phyloP scores from a whole-genome alignment of 2,113 vertebrate species.

The Chrysochloris asiatica region DNA sequence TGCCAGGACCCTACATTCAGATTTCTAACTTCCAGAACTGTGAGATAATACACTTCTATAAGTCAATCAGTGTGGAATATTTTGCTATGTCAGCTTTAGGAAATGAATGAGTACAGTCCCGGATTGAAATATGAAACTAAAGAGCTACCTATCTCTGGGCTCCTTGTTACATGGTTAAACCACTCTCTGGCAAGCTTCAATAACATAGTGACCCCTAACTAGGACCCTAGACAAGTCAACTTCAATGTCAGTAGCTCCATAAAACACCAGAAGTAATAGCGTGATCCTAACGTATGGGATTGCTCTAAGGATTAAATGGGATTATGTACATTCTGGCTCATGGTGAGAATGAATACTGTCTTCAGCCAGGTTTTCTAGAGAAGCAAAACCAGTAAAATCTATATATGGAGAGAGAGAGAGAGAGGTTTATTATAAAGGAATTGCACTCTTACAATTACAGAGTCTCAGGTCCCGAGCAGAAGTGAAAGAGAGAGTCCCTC shows the following conservation, averaged over 20 bases:
- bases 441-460: too few species aligned
- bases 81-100: not conserved
- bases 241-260: not conserved
- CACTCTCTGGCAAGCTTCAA: not conserved
- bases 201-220: rapidly evolving
- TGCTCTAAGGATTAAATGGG: not conserved
- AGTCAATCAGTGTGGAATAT: not conserved
- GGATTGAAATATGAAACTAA: not conserved
- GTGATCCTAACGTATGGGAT: not conserved
- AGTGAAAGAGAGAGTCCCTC: too few species aligned
- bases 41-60: not conserved
- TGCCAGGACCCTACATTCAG: not conserved
- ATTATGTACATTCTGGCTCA: rapidly evolving
- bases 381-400: too few species aligned
- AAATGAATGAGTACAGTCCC: not conserved
- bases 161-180: not conserved
- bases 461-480: too few species aligned
- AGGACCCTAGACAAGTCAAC: not conserved
- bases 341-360: rapidly evolving
- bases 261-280: not conserved
- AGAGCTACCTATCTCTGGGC: not conserved
- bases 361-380: too few species aligned
- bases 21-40: not conserved
- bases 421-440: too few species aligned
- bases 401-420: too few species aligned